These are phyloP conservation scores for Balaeniceps rex DNA, from an alignment of 2,113 vertebrate species.

Conservation along the genomic window DNA sequence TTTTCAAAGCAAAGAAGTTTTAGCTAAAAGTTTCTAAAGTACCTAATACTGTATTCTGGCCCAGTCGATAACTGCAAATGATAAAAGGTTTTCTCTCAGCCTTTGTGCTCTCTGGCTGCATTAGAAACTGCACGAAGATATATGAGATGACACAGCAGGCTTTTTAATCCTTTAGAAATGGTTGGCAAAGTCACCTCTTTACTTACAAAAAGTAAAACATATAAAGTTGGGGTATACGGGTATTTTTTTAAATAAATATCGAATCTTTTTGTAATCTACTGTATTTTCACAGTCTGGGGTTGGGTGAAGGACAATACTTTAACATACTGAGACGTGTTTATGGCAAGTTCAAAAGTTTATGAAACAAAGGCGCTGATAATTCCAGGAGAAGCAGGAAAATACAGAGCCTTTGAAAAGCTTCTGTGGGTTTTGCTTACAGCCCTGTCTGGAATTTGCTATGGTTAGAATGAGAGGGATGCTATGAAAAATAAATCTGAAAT, in stretches of 20 bases:
- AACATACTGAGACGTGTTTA: neutral
- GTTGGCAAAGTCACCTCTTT: conserved; percentile 44
- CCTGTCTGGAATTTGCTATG: neutral
- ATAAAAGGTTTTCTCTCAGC: conserved; percentile 59
- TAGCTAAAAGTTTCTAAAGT: conserved; percentile 19
- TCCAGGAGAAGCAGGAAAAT: neutral
- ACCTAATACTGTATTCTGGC: conserved; percentile 36
- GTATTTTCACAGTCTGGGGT: neutral
- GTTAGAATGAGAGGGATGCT: neutral
- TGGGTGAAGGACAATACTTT: conserved; percentile 1
- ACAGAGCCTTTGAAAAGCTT: neutral
- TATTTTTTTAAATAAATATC: neutral
- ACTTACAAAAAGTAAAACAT: conserved; percentile 34
- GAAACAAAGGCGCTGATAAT: conserved; percentile 31
- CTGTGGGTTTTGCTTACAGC: neutral
- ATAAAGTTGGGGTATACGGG: neutral
- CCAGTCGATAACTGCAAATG: conserved; percentile 52
- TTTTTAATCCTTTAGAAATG: conserved; percentile 59
- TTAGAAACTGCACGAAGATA: conserved; percentile 44
- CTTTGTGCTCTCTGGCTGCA: conserved; percentile 46
- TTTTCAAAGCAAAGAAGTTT: conserved; percentile 39
- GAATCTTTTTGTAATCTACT: neutral
- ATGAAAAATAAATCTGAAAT: neutral
- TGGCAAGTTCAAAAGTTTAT: conserved; percentile 32
- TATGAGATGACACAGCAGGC: conserved; percentile 43